phyloP scores from a whole-genome alignment of 2,888 invertebrate genomes.

The Tridacna crocea region DNA sequence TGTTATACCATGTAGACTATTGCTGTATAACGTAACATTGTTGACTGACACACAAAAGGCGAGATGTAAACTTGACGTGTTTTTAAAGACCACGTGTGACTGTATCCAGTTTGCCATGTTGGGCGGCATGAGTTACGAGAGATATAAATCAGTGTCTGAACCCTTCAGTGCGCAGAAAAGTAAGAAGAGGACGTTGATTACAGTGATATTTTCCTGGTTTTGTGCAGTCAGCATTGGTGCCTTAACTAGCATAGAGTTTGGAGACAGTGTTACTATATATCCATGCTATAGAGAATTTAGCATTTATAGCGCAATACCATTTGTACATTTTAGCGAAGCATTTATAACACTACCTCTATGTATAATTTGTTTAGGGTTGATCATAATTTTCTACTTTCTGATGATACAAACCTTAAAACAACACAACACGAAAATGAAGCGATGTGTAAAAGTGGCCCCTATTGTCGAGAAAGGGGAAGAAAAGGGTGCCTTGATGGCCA shows the following conservation, averaged over 20 bases:
- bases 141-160: conserved; percentile 74
- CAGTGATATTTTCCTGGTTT: conserved; percentile 56
- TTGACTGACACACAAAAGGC: neutral
- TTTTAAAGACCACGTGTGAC: conserved; percentile 66
- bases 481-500: neutral
- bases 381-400: conserved; percentile 56
- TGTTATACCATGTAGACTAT: conserved; percentile 64
- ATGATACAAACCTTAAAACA: conserved; percentile 61
- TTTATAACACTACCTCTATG: conserved; percentile 60
- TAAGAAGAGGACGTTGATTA: conserved; percentile 40
- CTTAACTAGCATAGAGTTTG: conserved; percentile 41
- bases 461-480: neutral
- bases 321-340: conserved; percentile 35
- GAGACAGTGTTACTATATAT: conserved; percentile 55
- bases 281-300: conserved; percentile 40
- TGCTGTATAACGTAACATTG: conserved; percentile 37
- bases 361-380: conserved; percentile 48
- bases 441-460: conserved; percentile 37
- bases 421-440: conserved; percentile 59
- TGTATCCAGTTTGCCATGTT: conserved; percentile 70
- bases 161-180: conserved; percentile 69
- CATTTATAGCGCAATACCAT: neutral
- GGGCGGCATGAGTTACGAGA: conserved; percentile 70
- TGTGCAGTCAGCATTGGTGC: conserved; percentile 39
- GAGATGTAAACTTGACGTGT: conserved; percentile 60